Base-by-base conservation (phyloP, 2,888 invertebrate genomes). In the Tinea semifulvella region DNA sequence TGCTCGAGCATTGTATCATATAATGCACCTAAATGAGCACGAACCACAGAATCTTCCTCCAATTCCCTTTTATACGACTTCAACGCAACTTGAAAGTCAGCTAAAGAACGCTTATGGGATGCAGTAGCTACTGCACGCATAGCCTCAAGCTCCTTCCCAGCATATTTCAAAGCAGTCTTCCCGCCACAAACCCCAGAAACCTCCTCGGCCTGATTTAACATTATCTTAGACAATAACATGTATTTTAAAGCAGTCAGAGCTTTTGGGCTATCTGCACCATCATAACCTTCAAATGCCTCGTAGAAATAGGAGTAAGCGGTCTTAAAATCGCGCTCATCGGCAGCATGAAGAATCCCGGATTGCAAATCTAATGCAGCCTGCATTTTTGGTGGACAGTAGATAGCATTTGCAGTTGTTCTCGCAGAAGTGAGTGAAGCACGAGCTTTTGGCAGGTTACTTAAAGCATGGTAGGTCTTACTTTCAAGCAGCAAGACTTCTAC, bases 241-340 rank as follows among this genome's bases (percentile, higher is more conserved):
- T 99, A 99, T 69, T 99, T 99, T 13, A 99, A 82, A n/a, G 96
- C 94, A 17, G 91, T 92, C 19, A 98, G 76, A 2, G 99, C 98
- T 70, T 94, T 96, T 3, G 88, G 87, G 60, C 89, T 91, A 57
- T 96, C 96, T 3, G 96, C 92, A 53, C 96, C 96, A 72, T 98
- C 98, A 70, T 95, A 98, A 54, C 98, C 96, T 82, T 99, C 99
- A 72, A 98, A 99, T 10, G 98, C 98, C 83, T 99, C 99, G 71
- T 98, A 99, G 68, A 99, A 99, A 68, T 99, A 99, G 46, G 98
- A 99, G 79, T 96, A 99, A 38, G 98, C 98, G 47, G 99, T 99
- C 85, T 99, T 99, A 72, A 99, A 99, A 67, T 99, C 99, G 57
- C 94, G 90, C 72, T 99, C 99, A 67, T 99, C 99, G n/a, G 98